phyloP scores from a whole-genome alignment of 2,113 vertebrate species.

The Callionymus lyra region DNA sequence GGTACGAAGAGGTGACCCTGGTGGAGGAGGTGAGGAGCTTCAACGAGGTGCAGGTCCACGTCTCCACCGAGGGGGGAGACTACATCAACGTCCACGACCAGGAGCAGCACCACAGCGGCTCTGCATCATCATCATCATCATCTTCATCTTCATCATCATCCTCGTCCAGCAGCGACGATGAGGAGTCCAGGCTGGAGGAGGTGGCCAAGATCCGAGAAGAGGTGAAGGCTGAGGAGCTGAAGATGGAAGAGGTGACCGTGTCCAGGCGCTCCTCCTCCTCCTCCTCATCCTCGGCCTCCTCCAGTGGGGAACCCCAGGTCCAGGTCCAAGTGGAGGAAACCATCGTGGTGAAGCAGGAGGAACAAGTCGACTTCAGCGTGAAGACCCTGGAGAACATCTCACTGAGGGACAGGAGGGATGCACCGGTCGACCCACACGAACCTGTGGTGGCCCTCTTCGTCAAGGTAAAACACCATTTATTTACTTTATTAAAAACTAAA shows the following conservation, averaged over 20 bases:
- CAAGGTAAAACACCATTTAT: slow-evolving; percentile 44
- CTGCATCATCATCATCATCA: slow-evolving; percentile 27
- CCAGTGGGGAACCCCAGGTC: slow-evolving; percentile 19
- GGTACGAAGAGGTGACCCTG: slow-evolving; percentile 15
- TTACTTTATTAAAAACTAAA: too few relatives aligned
- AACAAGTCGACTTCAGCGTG: slow-evolving; percentile 41
- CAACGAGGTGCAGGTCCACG: slow-evolving; percentile 38
- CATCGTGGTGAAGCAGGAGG: slow-evolving; percentile 11
- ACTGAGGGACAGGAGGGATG: slow-evolving; percentile 29
- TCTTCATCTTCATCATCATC: slow-evolving; percentile 23
- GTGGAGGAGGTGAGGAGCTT: slow-evolving; percentile 10
- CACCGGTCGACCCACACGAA: slow-evolving; percentile 26
- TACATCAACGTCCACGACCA: slow-evolving; percentile 42
- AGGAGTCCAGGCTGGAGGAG: background rate
- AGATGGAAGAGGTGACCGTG: background rate
- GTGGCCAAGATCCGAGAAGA: background rate
- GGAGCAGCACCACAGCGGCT: slow-evolving; percentile 1
- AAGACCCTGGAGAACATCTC: slow-evolving; percentile 29
- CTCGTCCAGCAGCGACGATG: slow-evolving; percentile 39
- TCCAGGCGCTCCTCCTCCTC: slow-evolving; percentile 49
- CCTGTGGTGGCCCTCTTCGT: slow-evolving; percentile 54
- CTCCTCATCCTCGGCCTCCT: slow-evolving; percentile 27
- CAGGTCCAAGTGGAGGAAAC: slow-evolving; percentile 11
- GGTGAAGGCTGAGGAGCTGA: background rate
- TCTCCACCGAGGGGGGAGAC: slow-evolving; percentile 4